These are phyloP conservation scores for Drosophila quasianomalipes DNA, from an alignment of 2,888 invertebrate species.

Conservation along the genomic window DNA sequence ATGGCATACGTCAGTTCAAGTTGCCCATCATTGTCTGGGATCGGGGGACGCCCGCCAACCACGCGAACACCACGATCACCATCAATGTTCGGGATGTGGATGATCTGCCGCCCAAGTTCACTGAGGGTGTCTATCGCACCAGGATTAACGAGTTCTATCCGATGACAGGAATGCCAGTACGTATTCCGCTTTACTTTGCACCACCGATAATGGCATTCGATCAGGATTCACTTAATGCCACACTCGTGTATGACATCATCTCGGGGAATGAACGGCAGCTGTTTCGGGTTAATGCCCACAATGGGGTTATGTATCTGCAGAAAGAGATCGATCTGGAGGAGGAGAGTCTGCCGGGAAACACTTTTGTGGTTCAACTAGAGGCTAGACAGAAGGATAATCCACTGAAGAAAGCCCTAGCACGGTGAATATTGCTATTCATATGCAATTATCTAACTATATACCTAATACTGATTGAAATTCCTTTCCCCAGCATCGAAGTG, in stretches of 20 bases:
- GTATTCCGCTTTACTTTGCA: conserved; percentile 89
- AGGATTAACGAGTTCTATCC: conserved; percentile 94
- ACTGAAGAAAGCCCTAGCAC: conserved; percentile 90
- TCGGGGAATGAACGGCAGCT: conserved; percentile 92
- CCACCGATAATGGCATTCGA: conserved; percentile 92
- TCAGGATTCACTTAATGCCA: conserved; percentile 92
- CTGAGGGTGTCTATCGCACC: conserved; percentile 91
- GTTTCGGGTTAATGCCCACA: conserved; percentile 91
- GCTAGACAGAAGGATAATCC: conserved; percentile 93
- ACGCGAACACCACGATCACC: conserved; percentile 90
- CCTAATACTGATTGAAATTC: not conserved
- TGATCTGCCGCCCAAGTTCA: conserved; percentile 93
- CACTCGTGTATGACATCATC: conserved; percentile 91
- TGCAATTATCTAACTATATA: not conserved
- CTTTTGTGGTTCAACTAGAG: conserved; percentile 91
- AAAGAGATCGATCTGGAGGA: conserved; percentile 93
- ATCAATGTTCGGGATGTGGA: conserved; percentile 92
- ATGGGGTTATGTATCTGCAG: conserved; percentile 91
- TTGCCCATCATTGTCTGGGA: conserved; percentile 92
- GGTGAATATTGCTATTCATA: conserved; percentile 58
- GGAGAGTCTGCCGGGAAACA: conserved; percentile 90
- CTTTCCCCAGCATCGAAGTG: conserved; percentile 73
- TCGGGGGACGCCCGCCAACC: conserved; percentile 92
- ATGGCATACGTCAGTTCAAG: conserved; percentile 91
- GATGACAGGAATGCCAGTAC: conserved; percentile 90